Evolutionary conservation across 35 echinoderm and acorn worm species (phyloP).

Genomic region (Heliocidaris tuberculata): DNA sequence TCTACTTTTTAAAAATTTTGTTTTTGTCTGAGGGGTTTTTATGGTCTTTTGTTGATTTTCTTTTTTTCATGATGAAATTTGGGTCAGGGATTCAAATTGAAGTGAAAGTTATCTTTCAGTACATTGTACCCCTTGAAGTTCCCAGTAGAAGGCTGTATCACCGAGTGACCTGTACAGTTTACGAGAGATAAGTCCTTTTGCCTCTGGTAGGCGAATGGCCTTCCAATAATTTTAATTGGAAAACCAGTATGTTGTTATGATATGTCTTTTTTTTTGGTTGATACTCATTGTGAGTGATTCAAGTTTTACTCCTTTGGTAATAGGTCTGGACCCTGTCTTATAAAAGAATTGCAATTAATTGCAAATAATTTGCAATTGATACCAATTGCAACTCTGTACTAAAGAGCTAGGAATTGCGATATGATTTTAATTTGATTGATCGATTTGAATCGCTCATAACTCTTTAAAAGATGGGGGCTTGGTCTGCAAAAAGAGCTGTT

Average conservation of each 20-base stretch:
- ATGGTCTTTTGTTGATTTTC: background rate
- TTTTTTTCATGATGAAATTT: background rate
- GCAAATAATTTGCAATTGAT: too few species aligned
- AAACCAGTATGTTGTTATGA: background rate
- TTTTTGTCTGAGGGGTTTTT: background rate
- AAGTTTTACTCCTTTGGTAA: background rate
- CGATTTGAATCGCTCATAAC: too few species aligned
- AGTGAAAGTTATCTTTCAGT: background rate
- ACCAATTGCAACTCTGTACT: too few species aligned
- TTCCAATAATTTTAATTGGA: background rate
- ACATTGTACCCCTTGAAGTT: background rate
- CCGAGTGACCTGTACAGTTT: background rate
- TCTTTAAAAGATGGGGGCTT: too few species aligned
- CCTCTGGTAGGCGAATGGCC: background rate
- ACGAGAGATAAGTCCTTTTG: background rate
- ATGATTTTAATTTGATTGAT: too few species aligned
- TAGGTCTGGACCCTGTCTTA: background rate
- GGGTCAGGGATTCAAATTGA: constrained; percentile 9
- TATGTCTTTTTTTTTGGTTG: background rate
- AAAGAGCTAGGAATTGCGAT: too few species aligned
- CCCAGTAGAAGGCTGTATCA: background rate
- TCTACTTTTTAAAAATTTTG: background rate
- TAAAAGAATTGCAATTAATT: too few species aligned
- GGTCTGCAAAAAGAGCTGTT: background rate
- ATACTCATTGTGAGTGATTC: background rate